Evolutionary conservation across 2,888 invertebrate species (phyloP), one percentile per base, ranked within the genome.

Genomic region (Hesperia comma): DNA sequence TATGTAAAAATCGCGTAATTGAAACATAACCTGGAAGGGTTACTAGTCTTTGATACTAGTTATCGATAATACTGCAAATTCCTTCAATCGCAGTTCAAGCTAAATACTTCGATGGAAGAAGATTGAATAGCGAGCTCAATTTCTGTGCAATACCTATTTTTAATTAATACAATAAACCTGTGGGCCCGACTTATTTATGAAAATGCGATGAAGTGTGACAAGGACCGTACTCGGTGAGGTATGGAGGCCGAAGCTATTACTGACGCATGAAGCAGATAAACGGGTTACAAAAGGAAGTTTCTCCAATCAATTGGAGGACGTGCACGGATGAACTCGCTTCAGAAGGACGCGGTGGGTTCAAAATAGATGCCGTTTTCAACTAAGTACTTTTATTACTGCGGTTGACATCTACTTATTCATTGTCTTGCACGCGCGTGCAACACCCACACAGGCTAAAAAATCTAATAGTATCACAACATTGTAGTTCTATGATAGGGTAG

Each of bases 331-430:
- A 70, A 71, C 71, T 70, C 54, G 61, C 56, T 53, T 60, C 21
- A 57, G 68, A 70, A 72, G 71, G 71, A 69, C 67, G 68, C 69
- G 51, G 69, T 70, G 67, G 68, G 72, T 53, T 64, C 54, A 58
- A 70, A 74, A 72, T 73, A 74, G 68, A 69, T 68, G 68, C 55
- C 63, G 70, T 10, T 49, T 17, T 19, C 6, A 43, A 43, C 7
- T 6, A n/a, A n/a, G n/a, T n/a, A 4, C 7, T 43, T 43, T 1
- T 14, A 14, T 6, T 37, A 7, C 8, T 37, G 10, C 2, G 26
- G 26, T 26, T 26, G 5, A 26, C 26, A 4, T 26, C 26, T 26
- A 26, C 5, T 26, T 5, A 26, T 26, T 5, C 26, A 26, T 26
- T n/a, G n/a, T n/a, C n/a, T n/a, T n/a, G n/a, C n/a, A n/a, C n/a